Percentiles rank a stretch among this genome's conserved stretches.
Evolutionary conservation across 2,888 invertebrate species (phyloP).

Genomic region (Drosophila testacea): DNA sequence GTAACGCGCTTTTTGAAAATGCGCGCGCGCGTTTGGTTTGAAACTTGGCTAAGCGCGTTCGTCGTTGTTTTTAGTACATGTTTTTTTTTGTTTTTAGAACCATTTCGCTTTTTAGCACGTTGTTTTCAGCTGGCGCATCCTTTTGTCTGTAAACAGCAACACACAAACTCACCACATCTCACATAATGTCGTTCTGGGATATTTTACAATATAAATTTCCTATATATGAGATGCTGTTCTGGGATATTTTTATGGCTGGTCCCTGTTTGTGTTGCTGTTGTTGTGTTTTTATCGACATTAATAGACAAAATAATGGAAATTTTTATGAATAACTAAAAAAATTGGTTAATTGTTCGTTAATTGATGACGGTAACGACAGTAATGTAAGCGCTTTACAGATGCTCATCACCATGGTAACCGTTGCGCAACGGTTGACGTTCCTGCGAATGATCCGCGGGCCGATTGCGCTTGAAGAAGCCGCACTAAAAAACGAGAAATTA

Average conservation of each 20-base stretch:
- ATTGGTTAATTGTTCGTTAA: slow-evolving; percentile 63
- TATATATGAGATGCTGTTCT: no score
- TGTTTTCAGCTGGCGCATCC: slow-evolving; percentile 20
- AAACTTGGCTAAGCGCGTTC: slow-evolving; percentile 55
- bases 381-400: slow-evolving; percentile 86
- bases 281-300: no score
- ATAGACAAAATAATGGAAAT: no score
- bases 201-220: no score
- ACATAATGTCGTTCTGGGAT: no score
- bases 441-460: slow-evolving; percentile 91
- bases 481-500: slow-evolving; percentile 87
- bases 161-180: no score
- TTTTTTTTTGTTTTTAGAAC: slow-evolving; percentile 23
- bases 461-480: slow-evolving; percentile 96
- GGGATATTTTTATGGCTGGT: no score
- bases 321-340: no score
- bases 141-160: no score
- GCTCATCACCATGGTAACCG: slow-evolving; percentile 91
- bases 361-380: slow-evolving; percentile 21
- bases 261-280: no score
- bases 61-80: slow-evolving; percentile 40
- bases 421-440: slow-evolving; percentile 94
- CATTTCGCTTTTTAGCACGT: slow-evolving; percentile 53
- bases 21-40: slow-evolving; percentile 32
- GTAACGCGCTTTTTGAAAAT: slow-evolving; percentile 10